Percentiles rank a stretch among this genome's conserved stretches.
Evolutionary conservation across 2,113 vertebrate genomes (phyloP).

Genomic region (Chelonoidis abingdonii): DNA sequence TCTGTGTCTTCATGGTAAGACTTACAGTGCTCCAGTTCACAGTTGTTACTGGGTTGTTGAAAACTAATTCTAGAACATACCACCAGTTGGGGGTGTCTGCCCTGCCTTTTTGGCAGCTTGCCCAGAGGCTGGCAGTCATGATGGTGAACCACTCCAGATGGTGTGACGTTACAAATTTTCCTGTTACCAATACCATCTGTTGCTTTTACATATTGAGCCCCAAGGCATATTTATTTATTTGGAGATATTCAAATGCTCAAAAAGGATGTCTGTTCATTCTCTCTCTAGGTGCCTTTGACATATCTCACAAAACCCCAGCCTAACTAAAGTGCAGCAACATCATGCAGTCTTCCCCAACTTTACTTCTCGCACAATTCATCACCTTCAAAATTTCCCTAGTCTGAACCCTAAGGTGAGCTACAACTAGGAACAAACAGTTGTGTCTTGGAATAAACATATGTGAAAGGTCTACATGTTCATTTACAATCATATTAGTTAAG

Average conservation of each 20-base stretch:
- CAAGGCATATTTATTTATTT: background rate
- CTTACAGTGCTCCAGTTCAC: background rate
- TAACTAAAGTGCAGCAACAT: background rate
- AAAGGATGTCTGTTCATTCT: background rate
- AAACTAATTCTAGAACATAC: background rate
- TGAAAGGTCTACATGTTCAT: background rate
- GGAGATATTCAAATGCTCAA: background rate
- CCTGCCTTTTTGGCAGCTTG: background rate
- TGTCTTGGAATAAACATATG: fast-evolving
- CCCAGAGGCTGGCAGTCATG: background rate
- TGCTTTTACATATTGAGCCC: background rate
- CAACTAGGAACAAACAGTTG: background rate
- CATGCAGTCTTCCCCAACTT: background rate
- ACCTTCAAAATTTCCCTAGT: background rate
- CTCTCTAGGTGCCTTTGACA: background rate
- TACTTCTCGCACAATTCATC: background rate
- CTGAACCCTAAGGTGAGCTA: background rate
- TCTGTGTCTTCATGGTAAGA: background rate
- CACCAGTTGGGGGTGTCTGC: background rate
- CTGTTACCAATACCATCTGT: background rate
- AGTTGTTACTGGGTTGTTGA: background rate
- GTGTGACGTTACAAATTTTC: background rate
- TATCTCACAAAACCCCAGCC: background rate
- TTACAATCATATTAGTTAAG: background rate
- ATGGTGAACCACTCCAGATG: background rate